These are phyloP conservation scores for Philhelius pedissequus DNA, from an alignment of 2,888 invertebrate species.

Conservation along the genomic window DNA sequence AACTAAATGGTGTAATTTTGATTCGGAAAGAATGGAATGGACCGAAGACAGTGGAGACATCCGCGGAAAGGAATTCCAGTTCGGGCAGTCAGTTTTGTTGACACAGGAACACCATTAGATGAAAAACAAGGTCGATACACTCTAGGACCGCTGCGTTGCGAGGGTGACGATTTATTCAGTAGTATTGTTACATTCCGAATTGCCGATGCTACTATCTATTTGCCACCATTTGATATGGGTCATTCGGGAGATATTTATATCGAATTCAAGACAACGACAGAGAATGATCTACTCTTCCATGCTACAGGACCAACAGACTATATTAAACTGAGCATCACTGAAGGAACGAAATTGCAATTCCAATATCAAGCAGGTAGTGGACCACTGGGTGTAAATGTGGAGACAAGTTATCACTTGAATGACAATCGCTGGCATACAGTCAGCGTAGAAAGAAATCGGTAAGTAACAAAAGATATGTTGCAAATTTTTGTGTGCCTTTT, in stretches of 20 bases:
- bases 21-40: conserved; percentile 85
- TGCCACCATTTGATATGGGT: conserved; percentile 94
- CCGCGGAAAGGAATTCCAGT: conserved; percentile 93
- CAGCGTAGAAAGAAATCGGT: conserved; percentile 94
- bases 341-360: conserved; percentile 94
- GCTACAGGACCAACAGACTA: conserved; percentile 93
- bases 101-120: conserved; percentile 94
- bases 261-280: conserved; percentile 94
- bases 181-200: conserved; percentile 97
- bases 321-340: conserved; percentile 92
- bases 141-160: conserved; percentile 92
- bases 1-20: conserved; percentile 97
- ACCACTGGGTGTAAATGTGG: conserved; percentile 91
- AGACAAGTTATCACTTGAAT: conserved; percentile 90
- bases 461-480: no score
- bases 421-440: conserved; percentile 98
- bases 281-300: conserved; percentile 94
- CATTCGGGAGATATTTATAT: conserved; percentile 98
- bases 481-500: no score
- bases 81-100: conserved; percentile 94
- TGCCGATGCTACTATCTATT: conserved; percentile 91
- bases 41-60: conserved; percentile 92
- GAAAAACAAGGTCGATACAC: conserved; percentile 93
- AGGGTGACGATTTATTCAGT: conserved; percentile 95
- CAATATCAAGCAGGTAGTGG: conserved; percentile 96